Percentiles rank a stretch among this genome's conserved stretches.
These are phyloP conservation scores for Ricordea florida DNA, from an alignment of 92 coral and sea anemone genomes.

Conservation along the genomic window DNA sequence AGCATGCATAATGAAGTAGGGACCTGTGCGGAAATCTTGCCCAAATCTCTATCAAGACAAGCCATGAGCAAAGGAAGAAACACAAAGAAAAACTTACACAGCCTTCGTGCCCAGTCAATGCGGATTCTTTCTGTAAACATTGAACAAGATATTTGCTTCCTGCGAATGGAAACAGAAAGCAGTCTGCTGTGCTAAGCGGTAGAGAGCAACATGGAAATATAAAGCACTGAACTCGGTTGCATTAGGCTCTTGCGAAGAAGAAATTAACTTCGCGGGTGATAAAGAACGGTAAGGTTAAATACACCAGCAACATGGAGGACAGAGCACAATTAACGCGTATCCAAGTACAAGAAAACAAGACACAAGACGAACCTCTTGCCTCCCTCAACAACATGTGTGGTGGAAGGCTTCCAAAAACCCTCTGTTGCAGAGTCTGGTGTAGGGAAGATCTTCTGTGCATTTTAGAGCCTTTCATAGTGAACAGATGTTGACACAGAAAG, in stretches of 20 bases:
- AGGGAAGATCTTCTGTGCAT: slow-evolving; percentile 61
- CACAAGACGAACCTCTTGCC: slow-evolving; percentile 69
- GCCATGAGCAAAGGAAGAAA: too few species aligned
- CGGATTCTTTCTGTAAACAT: slow-evolving; percentile 77
- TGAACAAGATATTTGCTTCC: slow-evolving; percentile 84
- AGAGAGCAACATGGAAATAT: background rate
- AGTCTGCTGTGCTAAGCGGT: background rate
- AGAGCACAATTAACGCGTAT: too few species aligned
- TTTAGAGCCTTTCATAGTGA: background rate
- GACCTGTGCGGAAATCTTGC: too few species aligned
- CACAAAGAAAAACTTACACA: slow-evolving; percentile 99
- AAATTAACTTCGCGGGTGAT: too few species aligned
- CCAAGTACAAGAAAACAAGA: too few species aligned
- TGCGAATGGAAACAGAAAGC: slow-evolving; percentile 3
- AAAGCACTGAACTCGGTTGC: too few species aligned
- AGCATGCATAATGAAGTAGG: too few species aligned
- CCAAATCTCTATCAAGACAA: background rate
- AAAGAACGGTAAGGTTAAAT: too few species aligned
- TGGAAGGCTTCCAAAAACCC: slow-evolving; percentile 67
- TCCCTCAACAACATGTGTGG: slow-evolving; percentile 50
- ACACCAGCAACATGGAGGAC: too few species aligned
- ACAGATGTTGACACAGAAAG: background rate
- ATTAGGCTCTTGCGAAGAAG: too few species aligned
- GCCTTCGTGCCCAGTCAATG: slow-evolving; percentile 93
- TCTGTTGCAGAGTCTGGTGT: slow-evolving; percentile 71